A percentile compares a stretch with the other conserved stretches of the same genome.
These are phyloP conservation scores for Enhydra lutris DNA, from an alignment of 2,113 vertebrate genomes.

Conservation along the genomic window DNA sequence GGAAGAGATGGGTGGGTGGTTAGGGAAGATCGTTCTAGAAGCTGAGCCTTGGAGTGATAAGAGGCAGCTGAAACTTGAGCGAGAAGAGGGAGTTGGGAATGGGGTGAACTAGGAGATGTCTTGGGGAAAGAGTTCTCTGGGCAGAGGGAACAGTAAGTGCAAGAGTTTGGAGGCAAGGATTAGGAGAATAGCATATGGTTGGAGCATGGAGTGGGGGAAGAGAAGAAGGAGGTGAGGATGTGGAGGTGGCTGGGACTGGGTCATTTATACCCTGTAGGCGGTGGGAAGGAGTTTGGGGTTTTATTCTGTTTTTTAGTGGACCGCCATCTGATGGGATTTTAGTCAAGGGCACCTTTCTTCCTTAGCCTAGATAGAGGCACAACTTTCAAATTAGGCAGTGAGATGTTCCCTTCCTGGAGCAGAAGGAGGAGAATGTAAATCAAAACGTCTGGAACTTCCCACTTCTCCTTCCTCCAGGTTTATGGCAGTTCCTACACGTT, in stretches of 20 bases:
- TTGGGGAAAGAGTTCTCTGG: background rate
- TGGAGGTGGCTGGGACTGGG: rapidly evolving
- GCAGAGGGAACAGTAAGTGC: background rate
- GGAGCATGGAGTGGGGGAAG: background rate
- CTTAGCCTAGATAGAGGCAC: background rate
- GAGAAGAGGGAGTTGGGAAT: background rate
- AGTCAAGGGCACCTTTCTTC: background rate
- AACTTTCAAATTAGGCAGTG: background rate
- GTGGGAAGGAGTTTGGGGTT: background rate
- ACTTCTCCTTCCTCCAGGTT: background rate
- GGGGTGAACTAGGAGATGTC: background rate
- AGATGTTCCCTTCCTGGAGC: background rate
- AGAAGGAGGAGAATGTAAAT: background rate
- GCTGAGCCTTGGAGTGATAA: background rate
- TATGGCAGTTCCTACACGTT: background rate
- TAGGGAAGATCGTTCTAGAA: background rate
- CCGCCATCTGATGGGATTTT: background rate
- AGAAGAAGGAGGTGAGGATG: background rate
- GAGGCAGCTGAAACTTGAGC: background rate
- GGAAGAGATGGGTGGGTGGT: background rate
- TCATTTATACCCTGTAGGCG: background rate
- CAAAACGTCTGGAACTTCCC: background rate
- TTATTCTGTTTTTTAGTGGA: background rate
- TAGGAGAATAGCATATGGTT: background rate
- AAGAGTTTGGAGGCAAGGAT: background rate